phyloP scores from a whole-genome alignment of 2,888 invertebrate species.

The Dicyrtomina minuta region DNA sequence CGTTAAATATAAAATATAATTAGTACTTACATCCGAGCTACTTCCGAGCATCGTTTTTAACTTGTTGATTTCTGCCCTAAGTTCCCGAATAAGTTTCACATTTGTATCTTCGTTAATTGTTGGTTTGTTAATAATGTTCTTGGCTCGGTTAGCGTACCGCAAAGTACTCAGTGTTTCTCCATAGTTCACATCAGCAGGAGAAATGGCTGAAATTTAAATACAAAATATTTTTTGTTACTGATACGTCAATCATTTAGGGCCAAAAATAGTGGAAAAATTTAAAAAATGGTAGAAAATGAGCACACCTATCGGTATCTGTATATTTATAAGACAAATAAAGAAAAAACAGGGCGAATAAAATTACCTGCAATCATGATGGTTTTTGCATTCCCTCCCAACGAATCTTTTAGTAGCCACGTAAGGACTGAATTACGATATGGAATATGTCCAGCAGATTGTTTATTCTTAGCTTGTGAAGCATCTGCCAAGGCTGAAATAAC shows the following conservation, averaged over 20 bases:
- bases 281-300: neutral
- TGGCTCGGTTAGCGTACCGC: conserved; percentile 83
- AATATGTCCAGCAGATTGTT: conserved; percentile 58
- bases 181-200: conserved; percentile 82
- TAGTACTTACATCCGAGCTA: conserved; percentile 57
- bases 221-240: too few relatives aligned
- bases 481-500: conserved; percentile 80
- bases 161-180: conserved; percentile 83
- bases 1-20: too few relatives aligned
- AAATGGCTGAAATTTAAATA: conserved; percentile 61
- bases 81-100: conserved; percentile 80
- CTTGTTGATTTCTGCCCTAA: conserved; percentile 80
- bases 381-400: conserved; percentile 84
- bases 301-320: neutral
- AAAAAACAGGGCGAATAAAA: neutral
- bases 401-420: conserved; percentile 85
- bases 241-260: too few relatives aligned
- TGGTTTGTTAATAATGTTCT: conserved; percentile 87
- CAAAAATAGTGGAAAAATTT: too few relatives aligned
- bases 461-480: conserved; percentile 31
- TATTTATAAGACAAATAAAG: neutral
- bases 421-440: conserved; percentile 85
- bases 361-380: conserved; percentile 83
- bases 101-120: conserved; percentile 88
- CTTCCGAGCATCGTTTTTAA: conserved; percentile 72